Evolutionary conservation across 1,140 invertebrate genomes (phyloP).

Genomic region (Macrobrachium nipponense): DNA sequence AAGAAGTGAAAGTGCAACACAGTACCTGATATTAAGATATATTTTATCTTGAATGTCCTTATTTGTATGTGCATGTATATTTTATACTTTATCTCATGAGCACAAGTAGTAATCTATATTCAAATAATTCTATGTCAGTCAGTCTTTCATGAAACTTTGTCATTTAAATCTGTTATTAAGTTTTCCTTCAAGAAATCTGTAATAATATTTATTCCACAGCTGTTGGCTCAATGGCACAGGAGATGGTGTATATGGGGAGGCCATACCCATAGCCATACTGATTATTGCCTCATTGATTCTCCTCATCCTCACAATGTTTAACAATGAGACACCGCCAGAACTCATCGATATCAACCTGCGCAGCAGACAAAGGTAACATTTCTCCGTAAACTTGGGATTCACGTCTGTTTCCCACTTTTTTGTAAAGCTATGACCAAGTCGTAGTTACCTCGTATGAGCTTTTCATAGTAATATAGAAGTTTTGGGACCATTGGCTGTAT

Average conservation of each 20-base stretch:
- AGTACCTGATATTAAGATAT: too few species aligned
- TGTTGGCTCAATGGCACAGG: slow-evolving; percentile 54
- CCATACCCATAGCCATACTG: slow-evolving; percentile 53
- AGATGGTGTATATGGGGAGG: slow-evolving; percentile 36
- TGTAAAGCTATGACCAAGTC: not conserved
- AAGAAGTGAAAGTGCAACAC: too few species aligned
- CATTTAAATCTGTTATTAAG: not conserved
- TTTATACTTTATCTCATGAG: too few species aligned
- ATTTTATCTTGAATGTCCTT: too few species aligned
- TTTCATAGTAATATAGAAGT: too few species aligned
- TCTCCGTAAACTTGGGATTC: not conserved
- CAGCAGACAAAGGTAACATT: slow-evolving; percentile 54
- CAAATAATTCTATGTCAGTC: not conserved
- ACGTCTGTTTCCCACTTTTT: not conserved
- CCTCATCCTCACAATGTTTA: slow-evolving; percentile 39
- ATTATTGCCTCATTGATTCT: slow-evolving; percentile 29
- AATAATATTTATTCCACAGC: slow-evolving; percentile 3
- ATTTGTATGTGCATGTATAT: too few species aligned
- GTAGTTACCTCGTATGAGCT: too few species aligned
- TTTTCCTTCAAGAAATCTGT: not conserved
- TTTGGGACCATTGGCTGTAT: too few species aligned
- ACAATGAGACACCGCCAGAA: slow-evolving; percentile 29
- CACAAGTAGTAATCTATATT: not conserved
- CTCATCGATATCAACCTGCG: slow-evolving; percentile 50
- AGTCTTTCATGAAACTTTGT: not conserved